Conservation (phyloP, 2,888 invertebrate species). For the Tetropium fuscum region DNA sequence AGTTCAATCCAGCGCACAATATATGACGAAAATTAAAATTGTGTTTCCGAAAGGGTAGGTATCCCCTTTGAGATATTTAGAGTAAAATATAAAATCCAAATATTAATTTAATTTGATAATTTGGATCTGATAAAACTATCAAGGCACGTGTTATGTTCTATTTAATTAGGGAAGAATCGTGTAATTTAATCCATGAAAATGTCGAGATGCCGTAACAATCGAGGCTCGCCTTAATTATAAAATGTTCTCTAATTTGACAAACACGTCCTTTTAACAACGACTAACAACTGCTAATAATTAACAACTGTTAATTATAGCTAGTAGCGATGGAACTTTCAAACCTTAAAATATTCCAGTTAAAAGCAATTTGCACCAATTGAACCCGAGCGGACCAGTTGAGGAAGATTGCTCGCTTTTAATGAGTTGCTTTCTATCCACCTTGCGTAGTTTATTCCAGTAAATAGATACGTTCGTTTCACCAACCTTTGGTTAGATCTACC, state of each 20-base stretch:
- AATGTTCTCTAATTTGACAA: conserved; percentile 36
- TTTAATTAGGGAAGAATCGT: too few relatives aligned
- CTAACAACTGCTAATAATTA: too few relatives aligned
- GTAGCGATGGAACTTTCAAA: conserved; percentile 41
- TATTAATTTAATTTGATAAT: too few relatives aligned
- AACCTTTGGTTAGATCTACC: conserved; percentile 35
- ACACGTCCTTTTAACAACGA: conserved; percentile 46
- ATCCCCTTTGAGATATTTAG: too few relatives aligned
- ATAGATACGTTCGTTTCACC: conserved; percentile 44
- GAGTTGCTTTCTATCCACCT: conserved; percentile 54
- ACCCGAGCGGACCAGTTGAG: conserved; percentile 49
- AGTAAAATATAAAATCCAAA: too few relatives aligned
- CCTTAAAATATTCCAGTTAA: conserved; percentile 51
- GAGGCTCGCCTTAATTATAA: background rate
- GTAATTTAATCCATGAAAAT: too few relatives aligned
- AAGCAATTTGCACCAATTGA: conserved; percentile 52
- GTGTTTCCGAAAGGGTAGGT: too few relatives aligned
- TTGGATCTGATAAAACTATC: too few relatives aligned
- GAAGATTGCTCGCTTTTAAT: conserved; percentile 55
- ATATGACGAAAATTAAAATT: too few relatives aligned
- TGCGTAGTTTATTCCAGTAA: conserved; percentile 42
- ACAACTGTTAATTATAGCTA: conserved; percentile 47
- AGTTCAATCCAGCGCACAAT: too few relatives aligned
- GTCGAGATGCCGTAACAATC: background rate
- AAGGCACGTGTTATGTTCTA: too few relatives aligned